phyloP scores from a whole-genome alignment of 35 echinoderm and acorn worm genomes.

The Apostichopus japonicus region DNA sequence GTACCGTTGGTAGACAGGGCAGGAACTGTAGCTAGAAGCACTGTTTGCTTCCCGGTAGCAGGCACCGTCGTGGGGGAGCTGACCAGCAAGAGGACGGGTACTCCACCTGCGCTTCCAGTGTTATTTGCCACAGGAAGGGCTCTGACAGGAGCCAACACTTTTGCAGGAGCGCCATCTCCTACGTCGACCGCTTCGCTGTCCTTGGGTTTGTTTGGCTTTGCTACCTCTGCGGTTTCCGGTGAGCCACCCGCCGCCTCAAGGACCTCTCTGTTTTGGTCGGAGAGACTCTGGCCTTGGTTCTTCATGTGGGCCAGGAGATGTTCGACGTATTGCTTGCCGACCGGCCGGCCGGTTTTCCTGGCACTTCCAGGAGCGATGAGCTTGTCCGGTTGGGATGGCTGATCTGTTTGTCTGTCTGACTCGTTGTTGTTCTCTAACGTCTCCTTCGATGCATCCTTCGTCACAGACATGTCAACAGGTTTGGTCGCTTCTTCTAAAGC shows the following conservation, averaged over 20 bases:
- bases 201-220: not conserved
- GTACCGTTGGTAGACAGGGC: not conserved
- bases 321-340: conserved; percentile 49
- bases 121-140: not conserved
- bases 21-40: conserved; percentile 15
- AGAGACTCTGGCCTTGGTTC: not conserved
- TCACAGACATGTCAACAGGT: not conserved
- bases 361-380: conserved; percentile 27
- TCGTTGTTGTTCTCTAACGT: not conserved
- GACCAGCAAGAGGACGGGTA: not conserved
- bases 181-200: not conserved
- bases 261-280: not conserved
- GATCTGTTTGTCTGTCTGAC: not conserved
- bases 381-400: not conserved
- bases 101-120: not conserved
- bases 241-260: not conserved
- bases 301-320: conserved; percentile 45
- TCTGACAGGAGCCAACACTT: not conserved
- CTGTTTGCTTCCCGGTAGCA: not conserved
- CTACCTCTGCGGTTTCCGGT: not conserved
- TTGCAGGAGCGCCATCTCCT: too few relatives aligned
- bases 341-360: conserved; percentile 49
- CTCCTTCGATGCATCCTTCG: not conserved
- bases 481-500: not conserved
- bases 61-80: not conserved